A percentile compares a stretch with the other conserved stretches of the same genome.
Evolutionary conservation across 2,113 vertebrate genomes (phyloP).

Genomic region (Elachura formosa): DNA sequence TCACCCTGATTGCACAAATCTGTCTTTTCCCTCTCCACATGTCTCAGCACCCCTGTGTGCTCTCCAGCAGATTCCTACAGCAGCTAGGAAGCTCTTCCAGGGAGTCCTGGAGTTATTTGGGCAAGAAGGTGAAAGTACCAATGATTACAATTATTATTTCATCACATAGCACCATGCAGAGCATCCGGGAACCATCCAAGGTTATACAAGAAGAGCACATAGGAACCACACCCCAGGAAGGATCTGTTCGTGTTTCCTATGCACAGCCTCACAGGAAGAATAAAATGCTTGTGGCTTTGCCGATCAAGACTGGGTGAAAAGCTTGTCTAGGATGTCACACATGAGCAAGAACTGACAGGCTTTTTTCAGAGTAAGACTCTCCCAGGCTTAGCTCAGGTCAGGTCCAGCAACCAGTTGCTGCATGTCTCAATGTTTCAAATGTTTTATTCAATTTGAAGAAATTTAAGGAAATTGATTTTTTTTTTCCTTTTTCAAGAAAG

Average conservation of each 20-base stretch:
- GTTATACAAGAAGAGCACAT: not conserved
- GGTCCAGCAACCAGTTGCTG: not conserved
- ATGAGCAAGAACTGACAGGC: not conserved
- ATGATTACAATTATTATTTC: not conserved
- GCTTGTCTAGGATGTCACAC: not conserved
- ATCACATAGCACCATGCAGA: not conserved
- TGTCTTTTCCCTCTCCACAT: fast-evolving
- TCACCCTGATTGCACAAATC: not conserved
- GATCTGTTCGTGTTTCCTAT: not conserved
- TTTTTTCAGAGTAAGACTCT: not conserved
- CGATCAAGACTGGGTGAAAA: not conserved
- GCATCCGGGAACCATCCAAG: not conserved
- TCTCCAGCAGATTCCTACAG: not conserved
- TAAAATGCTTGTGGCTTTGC: not conserved
- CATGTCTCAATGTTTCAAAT: fast-evolving
- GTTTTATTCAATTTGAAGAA: not conserved
- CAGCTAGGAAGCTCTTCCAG: not conserved
- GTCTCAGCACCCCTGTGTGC: not conserved
- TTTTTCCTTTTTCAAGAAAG: not conserved
- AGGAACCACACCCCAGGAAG: not conserved
- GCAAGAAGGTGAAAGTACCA: not conserved
- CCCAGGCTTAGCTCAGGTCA: not conserved
- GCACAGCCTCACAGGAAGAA: not conserved
- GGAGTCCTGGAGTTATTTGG: not conserved
- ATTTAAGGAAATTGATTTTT: not conserved